These are phyloP conservation scores for Alcedo atthis DNA, from an alignment of 2,797 vertebrate species.

Conservation along the genomic window DNA sequence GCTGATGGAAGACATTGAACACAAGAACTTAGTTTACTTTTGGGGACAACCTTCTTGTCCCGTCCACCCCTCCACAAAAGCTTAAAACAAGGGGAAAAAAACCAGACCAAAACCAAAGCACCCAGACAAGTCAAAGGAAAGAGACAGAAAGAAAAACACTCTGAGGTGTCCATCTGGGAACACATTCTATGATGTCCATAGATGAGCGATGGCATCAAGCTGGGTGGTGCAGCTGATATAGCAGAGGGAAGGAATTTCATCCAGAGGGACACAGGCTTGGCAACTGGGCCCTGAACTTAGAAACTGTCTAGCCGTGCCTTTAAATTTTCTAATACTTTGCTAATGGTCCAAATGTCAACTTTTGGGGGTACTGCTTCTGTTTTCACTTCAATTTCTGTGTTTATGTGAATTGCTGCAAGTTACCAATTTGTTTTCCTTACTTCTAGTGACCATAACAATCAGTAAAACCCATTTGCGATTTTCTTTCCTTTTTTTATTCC, in stretches of 20 bases:
- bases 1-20: background rate
- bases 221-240: background rate
- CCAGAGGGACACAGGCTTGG: background rate
- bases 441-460: background rate
- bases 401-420: background rate
- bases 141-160: background rate
- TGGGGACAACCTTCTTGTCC: background rate
- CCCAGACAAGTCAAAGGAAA: background rate
- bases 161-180: background rate
- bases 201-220: background rate
- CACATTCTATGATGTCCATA: background rate
- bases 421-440: background rate
- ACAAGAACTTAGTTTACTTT: background rate
- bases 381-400: background rate
- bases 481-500: background rate
- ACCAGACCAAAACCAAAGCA: background rate
- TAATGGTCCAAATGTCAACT: background rate
- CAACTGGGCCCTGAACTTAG: background rate
- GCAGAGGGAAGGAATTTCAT: background rate
- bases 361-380: background rate
- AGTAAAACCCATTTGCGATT: background rate
- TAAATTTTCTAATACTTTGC: background rate
- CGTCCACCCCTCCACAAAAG: rapidly evolving
- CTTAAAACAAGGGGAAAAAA: background rate
- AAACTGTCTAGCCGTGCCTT: background rate